Evolutionary conservation across 2,113 vertebrate species (phyloP), one percentile per base, ranked within the genome.

Genomic region (Heterotis niloticus): DNA sequence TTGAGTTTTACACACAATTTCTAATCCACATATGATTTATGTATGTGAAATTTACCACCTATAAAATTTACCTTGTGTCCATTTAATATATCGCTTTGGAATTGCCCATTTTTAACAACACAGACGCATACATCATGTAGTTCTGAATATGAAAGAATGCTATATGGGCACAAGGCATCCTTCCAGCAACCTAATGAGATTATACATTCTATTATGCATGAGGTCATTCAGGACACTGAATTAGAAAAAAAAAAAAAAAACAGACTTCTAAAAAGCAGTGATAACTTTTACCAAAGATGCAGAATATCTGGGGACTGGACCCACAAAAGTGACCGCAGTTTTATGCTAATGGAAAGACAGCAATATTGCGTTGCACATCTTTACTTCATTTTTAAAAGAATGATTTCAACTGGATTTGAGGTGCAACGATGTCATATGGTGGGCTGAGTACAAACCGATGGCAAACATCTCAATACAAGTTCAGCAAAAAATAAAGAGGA

Each of bases 391-490:
- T 82, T 81, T 67, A 52, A 86, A 84, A 72, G 76, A 77, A 59
- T 76, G 64, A 16, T 78, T 78, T 84, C 81, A 76, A 68, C 82
- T 57, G 75, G 64, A 79, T 84, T 84, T 83, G 77, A 52, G 80
- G 82, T 83, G 82, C 82, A 85, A 62, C 57, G 81, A 23, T 60
- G 76, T 85, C 88, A 91, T 90, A 86, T 88, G 83, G 86, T 84
- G 77, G 82, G 81, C 7, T 20, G 20, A 62, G 20, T 4, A 62
- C 20, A 13, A 14, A 62, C 4, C 60, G 4, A 62, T 13, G n/a
- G n/a, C n/a, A n/a, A n/a, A n/a, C n/a, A n/a, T n/a, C n/a, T n/a
- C n/a, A n/a, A n/a, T n/a, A n/a, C n/a, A n/a, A n/a, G n/a, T n/a
- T n/a, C n/a, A n/a, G n/a, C n/a, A n/a, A n/a, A n/a, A n/a, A n/a